Base-by-base conservation (phyloP, 1,140 invertebrate genomes). In the Macrobrachium nipponense region DNA sequence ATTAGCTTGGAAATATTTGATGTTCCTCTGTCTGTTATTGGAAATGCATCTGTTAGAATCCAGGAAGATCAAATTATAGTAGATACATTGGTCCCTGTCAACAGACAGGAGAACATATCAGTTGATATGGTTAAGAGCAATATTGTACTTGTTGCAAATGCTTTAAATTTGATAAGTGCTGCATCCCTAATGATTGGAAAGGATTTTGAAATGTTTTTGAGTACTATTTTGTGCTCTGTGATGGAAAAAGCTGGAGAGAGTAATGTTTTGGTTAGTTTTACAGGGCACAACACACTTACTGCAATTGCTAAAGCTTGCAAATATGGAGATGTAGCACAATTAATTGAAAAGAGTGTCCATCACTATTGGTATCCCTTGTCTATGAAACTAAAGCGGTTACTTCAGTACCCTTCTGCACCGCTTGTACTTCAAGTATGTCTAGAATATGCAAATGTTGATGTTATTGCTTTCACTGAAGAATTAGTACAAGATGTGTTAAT, bases 311-410 rank as follows among this genome's bases (percentile, higher is more conserved):
- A 44, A n/a, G 77, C 80, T 18, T 87, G 86, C 73, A 75, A 66
- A 2, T 79, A 72, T 73, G 36, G 72, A 44, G 79, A 70, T 73
- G 64, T 87, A 23, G 73, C 66, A 43, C 51, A 77, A 20, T 20
- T 87, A 10, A 82, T 87, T 59, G 80, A 87, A 72, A 78, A 68
- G 2, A 72, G 75, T 27, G 86, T 87, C 14, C 86, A 80, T 8
- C 80, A 87, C 20, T 87, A 82, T 68, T 87, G 86, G 86, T 87
- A 82, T 36, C 80, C 86, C n/a, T 80, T 87, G 36, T 82, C 80
- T 44, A 70, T 87, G 80, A 64, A 72, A 20, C 64, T 87, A 17
- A 82, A 82, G n/a, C 64, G 73, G 18, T 70, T 82, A 17, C 80
- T 59, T 18, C 80, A 82, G 36, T 66, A 87, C 58, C 86, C 86